Evolutionary conservation across 2,888 invertebrate genomes (phyloP).

Genomic region (Erannis defoliaria): DNA sequence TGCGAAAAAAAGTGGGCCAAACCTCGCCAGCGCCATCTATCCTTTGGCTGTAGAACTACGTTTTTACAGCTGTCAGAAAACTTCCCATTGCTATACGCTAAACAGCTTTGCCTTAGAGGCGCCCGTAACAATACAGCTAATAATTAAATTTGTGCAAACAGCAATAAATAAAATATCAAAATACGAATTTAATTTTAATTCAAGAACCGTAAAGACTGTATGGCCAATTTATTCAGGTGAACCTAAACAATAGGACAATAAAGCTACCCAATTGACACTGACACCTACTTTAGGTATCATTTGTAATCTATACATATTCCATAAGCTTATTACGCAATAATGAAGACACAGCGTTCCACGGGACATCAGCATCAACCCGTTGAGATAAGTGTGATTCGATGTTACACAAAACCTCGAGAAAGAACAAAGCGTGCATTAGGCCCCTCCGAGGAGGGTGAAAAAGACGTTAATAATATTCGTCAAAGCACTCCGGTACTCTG

Average conservation of each 20-base stretch:
- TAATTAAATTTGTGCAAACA: not conserved
- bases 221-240: slow-evolving; percentile 48
- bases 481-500: slow-evolving; percentile 87
- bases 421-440: slow-evolving; percentile 83
- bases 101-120: too few relatives aligned
- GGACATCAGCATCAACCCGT: slow-evolving; percentile 51
- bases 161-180: not conserved
- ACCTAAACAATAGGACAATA: not conserved
- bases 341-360: slow-evolving; percentile 34
- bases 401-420: slow-evolving; percentile 79
- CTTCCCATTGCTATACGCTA: too few relatives aligned
- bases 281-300: slow-evolving; percentile 7
- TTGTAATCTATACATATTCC: slow-evolving; percentile 16
- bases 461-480: slow-evolving; percentile 87
- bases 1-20: too few relatives aligned
- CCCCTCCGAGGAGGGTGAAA: slow-evolving; percentile 80
- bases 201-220: not conserved
- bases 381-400: slow-evolving; percentile 83
- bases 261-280: not conserved
- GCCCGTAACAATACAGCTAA: not conserved
- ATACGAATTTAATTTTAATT: slow-evolving; percentile 5
- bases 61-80: too few relatives aligned
- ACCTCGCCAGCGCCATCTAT: too few relatives aligned
- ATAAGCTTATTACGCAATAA: slow-evolving; percentile 31
- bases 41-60: too few relatives aligned